Evolutionary conservation across 2,797 vertebrate genomes (phyloP), one percentile per base, ranked within the genome.

Genomic region (Sebastes nivosus): DNA sequence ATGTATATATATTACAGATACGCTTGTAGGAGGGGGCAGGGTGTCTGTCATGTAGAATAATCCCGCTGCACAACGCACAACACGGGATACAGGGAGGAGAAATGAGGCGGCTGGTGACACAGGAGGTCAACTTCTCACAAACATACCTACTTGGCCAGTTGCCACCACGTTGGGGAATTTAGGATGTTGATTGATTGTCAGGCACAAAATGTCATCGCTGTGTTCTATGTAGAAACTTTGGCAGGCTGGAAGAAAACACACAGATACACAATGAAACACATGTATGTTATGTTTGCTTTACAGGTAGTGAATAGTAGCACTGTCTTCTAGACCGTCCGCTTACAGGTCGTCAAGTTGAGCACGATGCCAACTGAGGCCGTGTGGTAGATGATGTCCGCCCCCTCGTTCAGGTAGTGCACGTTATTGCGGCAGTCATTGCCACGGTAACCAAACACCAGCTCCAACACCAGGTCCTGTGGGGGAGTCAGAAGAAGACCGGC

Each of bases 121-220:
- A 82, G 80, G 88, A 89, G 81, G 88, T 86, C 88, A 70, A 87
- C 84, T 42, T 94, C 88, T 90, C 83, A 97, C 96, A 97, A 97
- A 99, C 98, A 97, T 99, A 99, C 99, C 98, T 98, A 99, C 98
- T 99, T 99, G 98, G 96, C 99, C 99, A 94, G 98, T 99, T 96
- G 99, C 99, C 96, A 99, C 98, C 94, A 99, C 96, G 88, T 99
- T 99, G 96, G 96, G 97, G 94, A 99, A 99, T 94, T 98, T 99
- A 83, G 99, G 99, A 84, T 99, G 98, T 90, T 99, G 99, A 95
- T 99, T 99, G 94, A 99, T 97, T 93, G 98, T 99, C 95, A 99
- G 97, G 96, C 99, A 99, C 95, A 99, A 95, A 96, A 99, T 99
- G 92, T 99, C 98, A 79, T 99, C 99, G 68, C 97, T 99, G 93